Percentiles rank a stretch among this genome's conserved stretches.
Evolutionary conservation across 1,140 invertebrate species (phyloP).

Genomic region (Ceratina calcarata): DNA sequence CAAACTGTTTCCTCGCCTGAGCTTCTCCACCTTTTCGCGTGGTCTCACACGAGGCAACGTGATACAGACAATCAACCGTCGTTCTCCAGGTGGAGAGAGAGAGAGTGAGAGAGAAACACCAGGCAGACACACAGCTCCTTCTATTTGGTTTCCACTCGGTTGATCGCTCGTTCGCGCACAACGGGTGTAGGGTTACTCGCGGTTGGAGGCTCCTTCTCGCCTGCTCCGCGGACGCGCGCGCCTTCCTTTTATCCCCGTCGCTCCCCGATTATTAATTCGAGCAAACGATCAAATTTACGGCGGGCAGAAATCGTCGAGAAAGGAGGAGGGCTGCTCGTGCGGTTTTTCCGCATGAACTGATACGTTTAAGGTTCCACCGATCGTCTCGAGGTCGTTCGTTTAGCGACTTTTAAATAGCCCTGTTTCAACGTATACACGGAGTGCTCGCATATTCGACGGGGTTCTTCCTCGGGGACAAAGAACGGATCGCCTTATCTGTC

Average conservation of each 20-base stretch:
- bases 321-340: constrained; percentile 41
- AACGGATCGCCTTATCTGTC: constrained; percentile 32
- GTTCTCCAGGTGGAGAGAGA: no score
- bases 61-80: constrained; percentile 54
- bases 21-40: constrained; percentile 11
- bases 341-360: constrained; percentile 61
- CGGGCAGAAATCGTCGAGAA: constrained; percentile 15
- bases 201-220: constrained; percentile 51
- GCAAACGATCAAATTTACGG: constrained; percentile 64
- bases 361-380: constrained; percentile 49
- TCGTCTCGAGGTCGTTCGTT: constrained; percentile 10
- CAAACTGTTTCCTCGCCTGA: neutral
- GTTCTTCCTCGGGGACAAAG: neutral
- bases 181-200: constrained; percentile 75
- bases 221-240: constrained; percentile 36
- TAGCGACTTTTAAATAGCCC: neutral
- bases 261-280: constrained; percentile 61
- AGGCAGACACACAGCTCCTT: constrained; percentile 35
- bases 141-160: constrained; percentile 69
- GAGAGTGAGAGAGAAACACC: no score
- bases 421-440: no score
- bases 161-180: constrained; percentile 68
- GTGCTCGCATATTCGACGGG: neutral
- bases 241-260: constrained; percentile 46
- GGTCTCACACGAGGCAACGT: constrained; percentile 50